Evolutionary conservation across 2,888 invertebrate species (phyloP), one percentile per base, ranked within the genome.

Genomic region (Drosophila putrida): DNA sequence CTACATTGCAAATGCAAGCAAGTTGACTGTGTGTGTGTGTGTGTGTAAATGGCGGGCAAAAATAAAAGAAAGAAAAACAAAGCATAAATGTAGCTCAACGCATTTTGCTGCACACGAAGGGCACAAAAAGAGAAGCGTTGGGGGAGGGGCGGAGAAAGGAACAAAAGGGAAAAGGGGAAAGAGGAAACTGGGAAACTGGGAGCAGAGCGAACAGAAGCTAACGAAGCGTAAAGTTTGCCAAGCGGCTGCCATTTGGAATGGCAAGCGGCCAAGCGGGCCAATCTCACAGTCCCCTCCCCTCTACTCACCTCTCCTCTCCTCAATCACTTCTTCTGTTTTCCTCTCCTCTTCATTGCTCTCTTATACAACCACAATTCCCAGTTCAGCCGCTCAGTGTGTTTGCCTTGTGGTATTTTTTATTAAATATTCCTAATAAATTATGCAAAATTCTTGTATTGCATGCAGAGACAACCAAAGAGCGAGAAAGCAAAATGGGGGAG

Each of bases 161-260:
- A 43, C 53, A 38, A 36, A 59, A 44, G 31, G 36, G 57, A 51
- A 47, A 53, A 55, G 28, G 69, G 41, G 20, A n/a, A 39, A 55
- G 50, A 49, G 55, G 51, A 39, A 58, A 61, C 54, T 50, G 68
- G 35, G n/a, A n/a, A 60, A 46, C 55, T 57, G 57, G 75, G 61
- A 71, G 61, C 63, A 66, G 73, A 70, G 74, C 77, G 76, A 74
- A 85, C 86, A 78, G 86, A 74, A 80, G 82, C 88, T 85, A 85
- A 85, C 88, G 85, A 85, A 85, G 85, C 85, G 88, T 85, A 88
- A 85, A 83, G 86, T 85, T 86, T 88, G 86, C 83, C 86, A 78
- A 82, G 72, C 84, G 79, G 71, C 80, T 75, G 77, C 76, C 78
- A 74, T 72, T 80, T 72, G 68, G 69, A 79, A 49, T 49, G 47